Evolutionary conservation across 2,797 vertebrate species (phyloP).

Genomic region (Sandelia bainsii): DNA sequence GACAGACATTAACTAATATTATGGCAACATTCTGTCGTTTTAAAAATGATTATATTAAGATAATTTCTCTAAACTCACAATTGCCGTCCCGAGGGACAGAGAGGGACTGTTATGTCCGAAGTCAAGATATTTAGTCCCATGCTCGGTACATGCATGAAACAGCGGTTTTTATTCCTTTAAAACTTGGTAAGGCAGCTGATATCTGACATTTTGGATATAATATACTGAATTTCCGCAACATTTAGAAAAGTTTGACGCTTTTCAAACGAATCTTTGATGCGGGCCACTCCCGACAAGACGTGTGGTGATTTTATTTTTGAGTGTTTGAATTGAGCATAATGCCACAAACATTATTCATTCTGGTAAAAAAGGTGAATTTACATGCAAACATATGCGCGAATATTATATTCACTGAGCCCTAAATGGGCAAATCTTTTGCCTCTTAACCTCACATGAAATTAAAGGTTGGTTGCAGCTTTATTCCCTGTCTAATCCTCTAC

Average conservation of each 20-base stretch:
- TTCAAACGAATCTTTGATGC: not conserved
- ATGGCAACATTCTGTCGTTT: not conserved
- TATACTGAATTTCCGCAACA: not conserved
- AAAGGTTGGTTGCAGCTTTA: constrained; percentile 1
- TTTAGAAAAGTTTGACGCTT: not conserved
- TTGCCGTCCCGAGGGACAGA: not conserved
- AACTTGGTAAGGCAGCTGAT: not conserved
- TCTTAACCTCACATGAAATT: not conserved
- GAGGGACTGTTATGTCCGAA: not conserved
- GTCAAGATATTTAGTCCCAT: too few species aligned
- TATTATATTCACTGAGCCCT: too few species aligned
- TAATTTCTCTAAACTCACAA: not conserved
- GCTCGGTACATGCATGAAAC: not conserved
- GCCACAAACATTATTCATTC: not conserved
- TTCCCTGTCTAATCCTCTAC: not conserved
- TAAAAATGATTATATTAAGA: too few species aligned
- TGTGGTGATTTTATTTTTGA: not conserved
- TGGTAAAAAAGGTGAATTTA: not conserved
- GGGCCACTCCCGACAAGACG: too few species aligned
- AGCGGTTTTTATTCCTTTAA: not conserved
- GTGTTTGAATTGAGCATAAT: not conserved
- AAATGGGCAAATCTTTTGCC: too few species aligned
- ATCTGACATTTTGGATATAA: not conserved
- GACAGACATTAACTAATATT: too few species aligned
- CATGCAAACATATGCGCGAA: too few species aligned